A percentile compares a stretch with the other conserved stretches of the same genome.
phyloP scores from a whole-genome alignment of 2,113 vertebrate genomes.

The Platysteira castanea region DNA sequence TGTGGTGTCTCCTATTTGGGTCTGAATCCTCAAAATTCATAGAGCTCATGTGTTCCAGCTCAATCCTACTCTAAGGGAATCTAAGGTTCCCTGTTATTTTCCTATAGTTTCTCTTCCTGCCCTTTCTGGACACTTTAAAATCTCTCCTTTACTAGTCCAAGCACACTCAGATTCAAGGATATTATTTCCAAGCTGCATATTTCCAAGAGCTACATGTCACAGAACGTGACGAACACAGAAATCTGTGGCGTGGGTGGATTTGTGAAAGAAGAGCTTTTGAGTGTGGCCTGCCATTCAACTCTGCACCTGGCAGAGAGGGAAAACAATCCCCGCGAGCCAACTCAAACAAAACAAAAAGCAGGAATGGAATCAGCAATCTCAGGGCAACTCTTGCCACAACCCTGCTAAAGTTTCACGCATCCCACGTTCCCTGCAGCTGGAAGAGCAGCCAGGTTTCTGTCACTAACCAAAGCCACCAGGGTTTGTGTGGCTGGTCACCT shows the following conservation, averaged over 20 bases:
- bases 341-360: slow-evolving; percentile 63
- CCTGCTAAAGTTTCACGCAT: slow-evolving; percentile 41
- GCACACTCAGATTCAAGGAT: slow-evolving; percentile 37
- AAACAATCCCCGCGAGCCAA: slow-evolving; percentile 59
- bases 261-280: slow-evolving; percentile 67
- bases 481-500: neutral
- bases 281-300: slow-evolving; percentile 69
- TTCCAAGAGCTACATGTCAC: slow-evolving; percentile 61
- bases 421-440: slow-evolving; percentile 8
- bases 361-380: slow-evolving; percentile 61
- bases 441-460: slow-evolving; percentile 60
- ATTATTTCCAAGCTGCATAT: slow-evolving; percentile 43
- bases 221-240: slow-evolving; percentile 62
- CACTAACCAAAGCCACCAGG: slow-evolving; percentile 27
- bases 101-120: neutral
- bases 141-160: slow-evolving; percentile 17
- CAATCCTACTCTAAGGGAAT: slow-evolving; percentile 13
- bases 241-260: slow-evolving; percentile 65
- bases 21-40: neutral
- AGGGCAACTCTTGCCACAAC: slow-evolving; percentile 58
- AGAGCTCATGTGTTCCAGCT: neutral
- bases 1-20: neutral
- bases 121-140: slow-evolving; percentile 41
- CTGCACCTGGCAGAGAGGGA: slow-evolving; percentile 66
- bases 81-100: slow-evolving; percentile 28